These are phyloP conservation scores for Apogon talboti DNA, from an alignment of 2,797 vertebrate species.

Conservation along the genomic window DNA sequence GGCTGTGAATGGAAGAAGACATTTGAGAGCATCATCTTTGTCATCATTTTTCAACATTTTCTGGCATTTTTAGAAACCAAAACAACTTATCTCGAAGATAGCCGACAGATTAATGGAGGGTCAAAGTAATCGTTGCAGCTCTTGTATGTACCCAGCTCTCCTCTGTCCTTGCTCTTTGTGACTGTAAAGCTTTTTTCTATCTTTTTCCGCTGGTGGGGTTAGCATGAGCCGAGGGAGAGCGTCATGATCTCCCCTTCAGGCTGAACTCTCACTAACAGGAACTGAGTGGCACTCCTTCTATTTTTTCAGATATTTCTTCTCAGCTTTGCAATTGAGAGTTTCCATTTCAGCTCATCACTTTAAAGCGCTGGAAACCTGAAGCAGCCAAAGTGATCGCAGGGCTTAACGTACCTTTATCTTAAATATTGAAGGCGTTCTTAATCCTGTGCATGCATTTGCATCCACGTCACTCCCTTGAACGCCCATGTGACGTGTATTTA, in stretches of 20 bases:
- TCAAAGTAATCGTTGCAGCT: not conserved
- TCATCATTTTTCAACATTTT: no score
- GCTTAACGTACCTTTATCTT: constrained; percentile 29
- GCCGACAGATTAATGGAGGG: no score
- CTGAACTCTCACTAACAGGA: constrained; percentile 41
- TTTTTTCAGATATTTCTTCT: constrained; percentile 23
- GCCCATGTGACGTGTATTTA: constrained; percentile 23
- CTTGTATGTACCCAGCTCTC: constrained; percentile 2
- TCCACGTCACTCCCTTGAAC: constrained; percentile 15
- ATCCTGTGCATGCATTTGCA: constrained; percentile 26
- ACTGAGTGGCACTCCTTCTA: constrained; percentile 25
- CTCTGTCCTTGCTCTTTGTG: constrained; percentile 28
- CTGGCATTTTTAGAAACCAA: no score
- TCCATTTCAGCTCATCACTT: constrained; percentile 37
- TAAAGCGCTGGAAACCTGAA: constrained; percentile 34
- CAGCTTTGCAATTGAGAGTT: constrained; percentile 18
- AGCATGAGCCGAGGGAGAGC: constrained; percentile 35
- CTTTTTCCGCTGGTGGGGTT: constrained; percentile 52
- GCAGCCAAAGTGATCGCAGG: constrained; percentile 18
- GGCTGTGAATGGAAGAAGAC: no score
- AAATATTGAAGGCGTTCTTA: constrained; percentile 35
- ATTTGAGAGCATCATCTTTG: no score
- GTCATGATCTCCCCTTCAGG: constrained; percentile 57
- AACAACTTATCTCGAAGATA: no score
- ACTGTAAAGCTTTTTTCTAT: constrained; percentile 46